Percentiles rank a stretch among this genome's conserved stretches.
These are phyloP conservation scores for Balanococcus diminutus DNA, from an alignment of 2,888 invertebrate species.

Conservation along the genomic window DNA sequence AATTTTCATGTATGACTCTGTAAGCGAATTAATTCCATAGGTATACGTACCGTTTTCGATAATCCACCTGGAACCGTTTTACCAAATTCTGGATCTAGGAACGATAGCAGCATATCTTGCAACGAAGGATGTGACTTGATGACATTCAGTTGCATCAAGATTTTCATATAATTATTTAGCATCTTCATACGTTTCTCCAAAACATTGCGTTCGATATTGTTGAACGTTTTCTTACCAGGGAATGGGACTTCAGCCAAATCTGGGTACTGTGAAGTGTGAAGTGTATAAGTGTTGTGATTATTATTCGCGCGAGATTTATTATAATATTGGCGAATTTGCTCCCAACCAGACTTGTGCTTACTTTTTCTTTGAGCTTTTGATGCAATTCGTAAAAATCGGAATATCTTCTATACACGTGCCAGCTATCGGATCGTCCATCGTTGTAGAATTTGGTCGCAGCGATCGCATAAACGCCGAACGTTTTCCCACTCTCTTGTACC, in stretches of 20 bases:
- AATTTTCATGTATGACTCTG: no score
- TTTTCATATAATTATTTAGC: constrained; percentile 80
- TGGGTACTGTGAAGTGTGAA: constrained; percentile 70
- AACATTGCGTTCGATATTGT: constrained; percentile 84
- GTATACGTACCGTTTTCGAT: constrained; percentile 67
- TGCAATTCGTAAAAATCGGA: constrained; percentile 93
- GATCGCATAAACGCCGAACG: constrained; percentile 88
- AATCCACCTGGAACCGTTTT: constrained; percentile 68
- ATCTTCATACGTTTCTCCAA: constrained; percentile 82
- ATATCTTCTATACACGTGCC: constrained; percentile 91
- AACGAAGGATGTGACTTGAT: constrained; percentile 70
- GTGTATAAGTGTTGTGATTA: constrained; percentile 57
- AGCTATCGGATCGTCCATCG: constrained; percentile 72
- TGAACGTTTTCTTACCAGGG: constrained; percentile 92
- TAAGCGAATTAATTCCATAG: no score
- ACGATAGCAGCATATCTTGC: constrained; percentile 68
- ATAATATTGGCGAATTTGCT: no score
- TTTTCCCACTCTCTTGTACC: constrained; percentile 81
- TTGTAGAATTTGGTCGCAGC: constrained; percentile 74
- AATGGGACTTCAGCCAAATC: constrained; percentile 78
- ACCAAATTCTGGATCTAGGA: constrained; percentile 75
- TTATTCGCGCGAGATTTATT: no score
- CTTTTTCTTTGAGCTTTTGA: constrained; percentile 76
- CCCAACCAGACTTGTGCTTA: no score
- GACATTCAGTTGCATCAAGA: constrained; percentile 69